Evolutionary conservation across 2,888 invertebrate species (phyloP).

Genomic region (Lysandra coridon): DNA sequence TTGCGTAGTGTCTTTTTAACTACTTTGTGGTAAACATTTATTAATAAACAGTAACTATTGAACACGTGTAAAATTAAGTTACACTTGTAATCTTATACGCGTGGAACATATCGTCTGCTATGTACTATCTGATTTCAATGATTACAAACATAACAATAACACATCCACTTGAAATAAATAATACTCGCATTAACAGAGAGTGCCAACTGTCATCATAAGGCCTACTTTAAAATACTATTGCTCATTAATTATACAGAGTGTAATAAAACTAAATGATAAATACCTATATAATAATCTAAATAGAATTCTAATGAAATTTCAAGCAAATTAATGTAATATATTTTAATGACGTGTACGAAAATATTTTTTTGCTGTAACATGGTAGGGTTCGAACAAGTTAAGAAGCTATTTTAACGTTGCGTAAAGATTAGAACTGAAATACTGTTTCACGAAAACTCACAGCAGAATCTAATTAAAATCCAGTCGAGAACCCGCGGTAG

Average conservation of each 20-base stretch:
- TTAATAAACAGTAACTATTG: not conserved
- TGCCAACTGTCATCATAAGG: not conserved
- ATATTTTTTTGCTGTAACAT: no score
- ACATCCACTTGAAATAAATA: not conserved
- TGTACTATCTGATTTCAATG: not conserved
- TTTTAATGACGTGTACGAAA: no score
- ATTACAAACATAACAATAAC: not conserved
- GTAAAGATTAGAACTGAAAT: no score
- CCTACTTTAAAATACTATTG: not conserved
- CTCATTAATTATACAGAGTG: no score
- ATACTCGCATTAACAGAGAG: not conserved
- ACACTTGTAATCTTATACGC: not conserved
- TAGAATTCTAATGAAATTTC: no score
- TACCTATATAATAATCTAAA: no score
- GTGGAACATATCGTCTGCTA: not conserved
- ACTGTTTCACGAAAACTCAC: not conserved
- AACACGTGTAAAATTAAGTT: constrained; percentile 11
- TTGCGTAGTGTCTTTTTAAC: not conserved
- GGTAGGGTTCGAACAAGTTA: no score
- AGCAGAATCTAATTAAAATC: not conserved
- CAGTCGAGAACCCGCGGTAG: constrained; percentile 38
- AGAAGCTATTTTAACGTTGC: no score
- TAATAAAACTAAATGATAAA: no score
- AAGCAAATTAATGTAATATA: no score
- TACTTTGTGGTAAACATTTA: not conserved